Evolutionary conservation across 2,888 invertebrate genomes (phyloP), one percentile per base, ranked within the genome.

Genomic region (Dyspetes luteomarginatus): DNA sequence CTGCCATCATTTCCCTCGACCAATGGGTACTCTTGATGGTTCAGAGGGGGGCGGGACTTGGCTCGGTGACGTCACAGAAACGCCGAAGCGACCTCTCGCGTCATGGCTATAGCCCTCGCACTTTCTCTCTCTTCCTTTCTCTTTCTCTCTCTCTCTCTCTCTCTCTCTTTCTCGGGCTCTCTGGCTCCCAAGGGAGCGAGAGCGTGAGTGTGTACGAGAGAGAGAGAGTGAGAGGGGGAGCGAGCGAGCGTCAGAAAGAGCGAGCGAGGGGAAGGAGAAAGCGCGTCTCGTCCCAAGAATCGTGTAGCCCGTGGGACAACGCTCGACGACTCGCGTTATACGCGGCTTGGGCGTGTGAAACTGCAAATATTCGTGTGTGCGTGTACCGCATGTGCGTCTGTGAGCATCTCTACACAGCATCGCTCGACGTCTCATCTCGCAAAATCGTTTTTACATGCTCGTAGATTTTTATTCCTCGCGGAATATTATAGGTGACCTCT

Each of bases 1-100:
- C 92, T 91, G 91, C 92, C 91, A 91, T 92, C 90, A 91, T 91
- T 91, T 85, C 87, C 68, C 62, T 76, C 85, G 68, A 82, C 91
- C 91, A 92, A 91, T 91, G 76, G 72, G 83, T 73, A 67, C 48
- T 65, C 75, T 55, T 77, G 67, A 65, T 83, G 68, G 64, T 77
- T 67, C 75, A 75, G 68, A 74, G 69, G 80, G 82, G 85, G 91
- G 90, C 88, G 89, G 87, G 76, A 84, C 85, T 78, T 72, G 36
- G 19, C 26, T 68, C 73, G 68, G 83, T 90, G 90, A 89, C 90
- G 90, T 90, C 89, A 90, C 76, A 0, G 26, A 58, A 65, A 56
- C 72, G 64, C 84, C 84, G 82, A 81, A 83, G 85, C 89, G 88
- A 89, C 88, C 90, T 89, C 89, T 88, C 81, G 86, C 82, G 80